A percentile compares a stretch with the other conserved stretches of the same genome.
These are phyloP conservation scores for Rotaria magnacalcarata DNA, from an alignment of 2,888 invertebrate genomes.

Conservation along the genomic window DNA sequence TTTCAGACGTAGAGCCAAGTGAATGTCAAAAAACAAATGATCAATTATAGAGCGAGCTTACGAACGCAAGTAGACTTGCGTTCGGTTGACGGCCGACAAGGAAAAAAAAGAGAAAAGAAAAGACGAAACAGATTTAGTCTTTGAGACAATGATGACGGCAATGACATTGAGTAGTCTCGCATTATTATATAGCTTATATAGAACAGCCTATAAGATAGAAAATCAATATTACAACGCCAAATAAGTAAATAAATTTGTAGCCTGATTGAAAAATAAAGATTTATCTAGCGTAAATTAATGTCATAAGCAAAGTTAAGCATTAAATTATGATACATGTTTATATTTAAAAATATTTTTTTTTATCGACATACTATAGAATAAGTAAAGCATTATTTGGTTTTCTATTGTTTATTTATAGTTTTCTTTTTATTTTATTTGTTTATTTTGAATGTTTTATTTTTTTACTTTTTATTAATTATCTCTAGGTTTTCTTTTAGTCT, in stretches of 20 bases:
- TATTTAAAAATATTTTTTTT: not conserved
- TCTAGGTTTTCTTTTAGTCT: not conserved
- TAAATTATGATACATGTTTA: not conserved
- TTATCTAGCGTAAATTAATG: not conserved
- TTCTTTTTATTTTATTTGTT: not conserved
- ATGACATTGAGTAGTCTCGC: not conserved
- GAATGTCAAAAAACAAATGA: conserved; percentile 37
- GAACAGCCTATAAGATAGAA: not conserved
- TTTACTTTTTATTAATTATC: not conserved
- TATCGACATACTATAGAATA: not conserved
- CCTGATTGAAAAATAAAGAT: not conserved
- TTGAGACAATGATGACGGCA: not conserved
- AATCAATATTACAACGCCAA: not conserved
- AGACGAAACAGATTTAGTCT: conserved; percentile 12
- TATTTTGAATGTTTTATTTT: not conserved
- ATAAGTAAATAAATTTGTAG: not conserved
- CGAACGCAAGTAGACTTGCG: conserved; percentile 4
- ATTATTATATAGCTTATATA: not conserved
- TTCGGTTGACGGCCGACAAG: not conserved
- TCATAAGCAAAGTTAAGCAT: not conserved
- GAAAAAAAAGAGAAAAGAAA: not conserved
- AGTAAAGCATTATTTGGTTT: not conserved
- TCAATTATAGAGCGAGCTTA: conserved; percentile 13
- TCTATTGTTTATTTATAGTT: not conserved
- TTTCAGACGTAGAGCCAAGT: not conserved